These are phyloP conservation scores for Podabrus alpinus DNA, from an alignment of 2,888 invertebrate genomes.

Conservation along the genomic window DNA sequence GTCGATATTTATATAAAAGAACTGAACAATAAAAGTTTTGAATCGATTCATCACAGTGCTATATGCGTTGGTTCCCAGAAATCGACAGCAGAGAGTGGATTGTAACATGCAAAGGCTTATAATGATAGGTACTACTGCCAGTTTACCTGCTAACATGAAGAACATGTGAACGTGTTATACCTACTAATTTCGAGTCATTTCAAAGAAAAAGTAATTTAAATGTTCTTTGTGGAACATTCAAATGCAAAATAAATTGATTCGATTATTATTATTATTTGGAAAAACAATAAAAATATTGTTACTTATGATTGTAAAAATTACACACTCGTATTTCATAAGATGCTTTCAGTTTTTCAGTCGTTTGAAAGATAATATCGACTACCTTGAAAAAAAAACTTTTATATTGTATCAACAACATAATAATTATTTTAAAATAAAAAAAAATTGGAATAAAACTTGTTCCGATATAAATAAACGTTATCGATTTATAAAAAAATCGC, in stretches of 20 bases:
- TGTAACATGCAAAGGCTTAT: constrained; percentile 44
- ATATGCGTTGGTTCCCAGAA: constrained; percentile 38
- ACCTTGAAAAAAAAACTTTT: neutral
- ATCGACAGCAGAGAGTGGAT: constrained; percentile 42
- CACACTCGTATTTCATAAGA: neutral
- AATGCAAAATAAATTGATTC: neutral
- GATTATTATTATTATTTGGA: neutral
- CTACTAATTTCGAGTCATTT: constrained; percentile 21
- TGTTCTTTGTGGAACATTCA: neutral
- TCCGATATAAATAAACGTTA: neutral
- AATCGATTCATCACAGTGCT: constrained; percentile 32
- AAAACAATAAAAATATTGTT: neutral
- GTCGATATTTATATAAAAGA: constrained; percentile 27
- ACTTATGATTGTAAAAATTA: neutral
- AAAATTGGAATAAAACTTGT: neutral
- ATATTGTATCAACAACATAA: no score
- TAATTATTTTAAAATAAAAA: no score
- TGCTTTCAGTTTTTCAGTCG: neutral
- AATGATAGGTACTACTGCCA: constrained; percentile 40
- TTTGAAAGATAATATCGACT: neutral
- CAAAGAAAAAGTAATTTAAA: constrained; percentile 8
- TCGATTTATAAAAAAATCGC: neutral
- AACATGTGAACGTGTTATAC: constrained; percentile 17
- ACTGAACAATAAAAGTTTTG: constrained; percentile 28
- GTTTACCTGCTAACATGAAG: constrained; percentile 22